phyloP scores from a whole-genome alignment of 2,797 vertebrate genomes.

The Paedocypris micromegethes region DNA sequence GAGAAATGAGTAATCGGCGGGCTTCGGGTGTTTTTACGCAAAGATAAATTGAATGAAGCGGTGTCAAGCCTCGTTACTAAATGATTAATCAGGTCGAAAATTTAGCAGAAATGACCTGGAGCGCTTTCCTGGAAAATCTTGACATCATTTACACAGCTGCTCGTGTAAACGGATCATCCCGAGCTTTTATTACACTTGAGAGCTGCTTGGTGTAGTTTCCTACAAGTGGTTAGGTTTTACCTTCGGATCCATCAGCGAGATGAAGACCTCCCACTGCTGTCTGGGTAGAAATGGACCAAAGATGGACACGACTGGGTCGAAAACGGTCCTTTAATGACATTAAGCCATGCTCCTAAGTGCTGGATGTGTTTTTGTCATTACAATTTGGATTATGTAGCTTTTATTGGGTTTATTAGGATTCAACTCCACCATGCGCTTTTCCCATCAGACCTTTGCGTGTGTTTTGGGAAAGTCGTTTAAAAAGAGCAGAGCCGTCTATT shows the following conservation, averaged over 20 bases:
- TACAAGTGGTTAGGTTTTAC: constrained; percentile 32
- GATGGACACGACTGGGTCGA: constrained; percentile 14
- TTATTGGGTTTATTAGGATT: neutral
- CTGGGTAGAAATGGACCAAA: constrained; percentile 17
- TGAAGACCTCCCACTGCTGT: constrained; percentile 31
- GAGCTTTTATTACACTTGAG: constrained; percentile 31
- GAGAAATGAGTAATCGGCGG: constrained; percentile 33
- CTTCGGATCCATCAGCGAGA: constrained; percentile 25
- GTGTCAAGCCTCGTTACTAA: constrained; percentile 64
- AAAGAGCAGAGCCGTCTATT: neutral
- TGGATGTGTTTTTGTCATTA: constrained; percentile 18
- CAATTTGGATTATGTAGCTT: neutral
- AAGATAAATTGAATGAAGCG: constrained; percentile 50
- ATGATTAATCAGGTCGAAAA: constrained; percentile 64
- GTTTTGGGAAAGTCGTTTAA: neutral
- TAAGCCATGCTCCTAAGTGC: constrained; percentile 8
- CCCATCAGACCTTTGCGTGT: neutral
- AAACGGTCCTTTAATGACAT: constrained; percentile 19
- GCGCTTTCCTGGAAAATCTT: constrained; percentile 63
- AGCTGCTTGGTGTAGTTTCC: constrained; percentile 24
- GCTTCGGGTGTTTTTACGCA: constrained; percentile 36
- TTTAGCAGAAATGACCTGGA: constrained; percentile 59
- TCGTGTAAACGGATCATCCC: constrained; percentile 37
- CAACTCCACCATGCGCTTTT: neutral
- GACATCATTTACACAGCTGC: constrained; percentile 47